Base-by-base conservation (phyloP, 2,888 invertebrate species). In the Agrenia bidenticulata region DNA sequence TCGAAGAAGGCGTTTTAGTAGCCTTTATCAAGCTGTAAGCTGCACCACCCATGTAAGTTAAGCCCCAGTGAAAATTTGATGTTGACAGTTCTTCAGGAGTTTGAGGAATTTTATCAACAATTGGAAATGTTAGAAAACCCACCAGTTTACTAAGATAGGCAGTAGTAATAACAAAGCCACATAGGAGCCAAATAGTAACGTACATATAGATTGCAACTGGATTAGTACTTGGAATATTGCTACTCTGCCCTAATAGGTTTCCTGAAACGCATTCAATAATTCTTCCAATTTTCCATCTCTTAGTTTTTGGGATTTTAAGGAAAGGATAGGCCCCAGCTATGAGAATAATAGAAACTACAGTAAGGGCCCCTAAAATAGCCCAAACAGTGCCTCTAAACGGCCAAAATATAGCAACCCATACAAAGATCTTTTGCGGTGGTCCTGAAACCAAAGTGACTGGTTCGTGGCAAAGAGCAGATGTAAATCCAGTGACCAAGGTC, bases 141-240 rank as follows among this genome's bases (percentile, higher is more conserved):
- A 66, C 66, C 66, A 66, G 58, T 58, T 66, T 66, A 26, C 58
- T 45, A 17, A 45, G 49, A 42, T 66, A 66, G 11, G 39, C 53
- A 0, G 62, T 42, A 7, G 58, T 42, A 9, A 13, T 23, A 19
- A 66, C 59, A 0, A 66, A 19, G 15, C n/a, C 21, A 39, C 58
- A 62, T 1, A 53, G 23, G 2, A 66, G 54, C 66, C 66, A 66
- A 45, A 53, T 42, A 26, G 23, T 49, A 2, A 66, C 1, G 24
- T 56, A 49, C 2, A 42, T 24, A 32, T 32, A 32, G 5, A 11
- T 32, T 32, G 32, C 11, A 32, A 32, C 32, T 32, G n/a, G n/a
- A n/a, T 32, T 32, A 7, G 32, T 32, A 32, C 5, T 32, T 32
- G 32, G 11, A 32, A 4, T 4, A 4, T 32, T 32, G 4, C 5